Conservation (phyloP, 2,888 invertebrate species). For the Plusia festucae region DNA sequence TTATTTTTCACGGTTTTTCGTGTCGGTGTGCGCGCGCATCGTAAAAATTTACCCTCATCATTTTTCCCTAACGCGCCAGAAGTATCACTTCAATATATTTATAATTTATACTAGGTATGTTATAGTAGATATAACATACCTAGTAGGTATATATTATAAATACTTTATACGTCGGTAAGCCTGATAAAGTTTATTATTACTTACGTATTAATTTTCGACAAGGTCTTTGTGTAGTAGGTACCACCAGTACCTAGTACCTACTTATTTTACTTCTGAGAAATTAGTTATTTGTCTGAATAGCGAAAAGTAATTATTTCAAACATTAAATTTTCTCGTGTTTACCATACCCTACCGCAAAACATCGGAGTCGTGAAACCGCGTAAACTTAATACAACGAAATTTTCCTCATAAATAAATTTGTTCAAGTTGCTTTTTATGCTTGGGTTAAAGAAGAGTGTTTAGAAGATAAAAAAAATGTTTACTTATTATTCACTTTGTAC, state of each 20-base stretch:
- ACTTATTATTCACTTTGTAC: too few species aligned
- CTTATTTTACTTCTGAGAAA: conserved; percentile 34
- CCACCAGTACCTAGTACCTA: too few species aligned
- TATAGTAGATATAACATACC: too few species aligned
- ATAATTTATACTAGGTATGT: too few species aligned
- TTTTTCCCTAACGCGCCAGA: too few species aligned
- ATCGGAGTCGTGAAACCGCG: conserved; percentile 35
- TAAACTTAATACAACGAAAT: conserved; percentile 39
- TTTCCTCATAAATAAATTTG: conserved; percentile 53
- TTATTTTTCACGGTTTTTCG: too few species aligned
- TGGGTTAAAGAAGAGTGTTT: conserved; percentile 40
- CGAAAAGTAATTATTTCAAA: conserved; percentile 30
- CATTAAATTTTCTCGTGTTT: conserved; percentile 47
- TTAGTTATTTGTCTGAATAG: conserved; percentile 27
- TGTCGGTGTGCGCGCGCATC: too few species aligned
- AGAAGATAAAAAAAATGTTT: too few species aligned
- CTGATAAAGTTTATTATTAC: conserved; percentile 29
- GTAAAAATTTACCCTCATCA: too few species aligned
- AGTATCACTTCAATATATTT: too few species aligned
- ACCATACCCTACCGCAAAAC: conserved; percentile 24
- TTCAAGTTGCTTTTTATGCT: conserved; percentile 41
- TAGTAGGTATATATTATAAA: not conserved
- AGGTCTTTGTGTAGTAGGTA: conserved; percentile 32
- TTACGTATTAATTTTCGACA: conserved; percentile 21
- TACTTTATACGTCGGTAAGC: not conserved